A percentile compares a stretch with the other conserved stretches of the same genome.
Evolutionary conservation across 2,113 vertebrate genomes (phyloP).

Genomic region (Tychaedon coryphoeus): DNA sequence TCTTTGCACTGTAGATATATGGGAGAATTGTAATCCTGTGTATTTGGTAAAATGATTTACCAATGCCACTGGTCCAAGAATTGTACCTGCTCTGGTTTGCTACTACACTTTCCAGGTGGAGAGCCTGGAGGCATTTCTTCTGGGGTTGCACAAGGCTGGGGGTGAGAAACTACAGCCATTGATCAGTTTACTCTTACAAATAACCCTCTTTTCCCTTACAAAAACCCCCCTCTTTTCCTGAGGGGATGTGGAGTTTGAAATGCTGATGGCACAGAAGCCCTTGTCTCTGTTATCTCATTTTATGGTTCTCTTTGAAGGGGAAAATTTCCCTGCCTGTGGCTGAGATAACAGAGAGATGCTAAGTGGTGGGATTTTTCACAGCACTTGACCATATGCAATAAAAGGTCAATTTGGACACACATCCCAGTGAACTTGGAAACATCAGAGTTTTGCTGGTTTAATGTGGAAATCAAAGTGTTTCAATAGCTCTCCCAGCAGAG

Average conservation of each 20-base stretch:
- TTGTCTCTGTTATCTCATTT: conserved; percentile 58
- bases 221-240: not conserved
- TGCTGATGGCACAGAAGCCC: conserved; percentile 57
- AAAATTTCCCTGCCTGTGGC: conserved; percentile 39
- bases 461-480: conserved; percentile 52
- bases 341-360: conserved; percentile 60
- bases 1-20: not conserved
- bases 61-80: not conserved
- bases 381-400: conserved; percentile 63
- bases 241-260: conserved; percentile 51
- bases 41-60: not conserved
- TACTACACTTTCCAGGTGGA: not conserved
- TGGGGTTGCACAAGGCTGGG: not conserved
- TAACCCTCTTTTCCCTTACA: not conserved
- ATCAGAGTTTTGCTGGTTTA: conserved; percentile 51
- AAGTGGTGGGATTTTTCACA: conserved; percentile 63
- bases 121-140: not conserved
- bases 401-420: conserved; percentile 57
- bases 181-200: conserved; percentile 33
- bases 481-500: conserved; percentile 31
- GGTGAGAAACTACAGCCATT: not conserved
- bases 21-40: not conserved
- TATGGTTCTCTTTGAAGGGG: conserved; percentile 62
- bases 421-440: conserved; percentile 61
- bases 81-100: not conserved